phyloP scores from a whole-genome alignment of 35 echinoderm and acorn worm genomes.

The Strongylocentrotus purpuratus region DNA sequence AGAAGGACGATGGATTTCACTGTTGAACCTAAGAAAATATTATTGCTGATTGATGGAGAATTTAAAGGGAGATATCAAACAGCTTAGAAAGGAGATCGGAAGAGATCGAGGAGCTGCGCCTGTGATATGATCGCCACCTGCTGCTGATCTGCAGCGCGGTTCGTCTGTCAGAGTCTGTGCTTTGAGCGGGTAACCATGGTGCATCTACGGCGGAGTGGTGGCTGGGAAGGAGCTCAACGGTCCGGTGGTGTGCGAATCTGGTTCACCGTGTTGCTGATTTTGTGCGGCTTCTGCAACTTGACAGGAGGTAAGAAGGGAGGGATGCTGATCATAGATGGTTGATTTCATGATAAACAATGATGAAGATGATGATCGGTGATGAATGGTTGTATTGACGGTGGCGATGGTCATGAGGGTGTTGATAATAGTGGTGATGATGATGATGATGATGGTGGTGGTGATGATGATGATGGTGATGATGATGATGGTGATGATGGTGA shows the following conservation, averaged over 20 bases:
- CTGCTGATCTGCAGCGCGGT: background rate
- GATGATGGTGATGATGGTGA: background rate
- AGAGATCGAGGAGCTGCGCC: background rate
- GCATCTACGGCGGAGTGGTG: background rate
- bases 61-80: background rate
- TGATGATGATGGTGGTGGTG: background rate
- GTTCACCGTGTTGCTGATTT: background rate
- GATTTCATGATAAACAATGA: background rate
- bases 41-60: background rate
- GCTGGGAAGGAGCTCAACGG: background rate
- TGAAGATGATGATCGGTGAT: background rate
- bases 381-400: background rate
- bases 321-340: background rate
- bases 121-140: background rate
- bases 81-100: background rate
- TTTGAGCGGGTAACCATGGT: background rate
- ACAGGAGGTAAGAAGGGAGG: slow-evolving; percentile 6
- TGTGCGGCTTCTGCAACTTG: background rate
- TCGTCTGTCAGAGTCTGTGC: background rate
- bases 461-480: slow-evolving; percentile 18
- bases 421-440: background rate
- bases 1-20: background rate
- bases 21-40: background rate
- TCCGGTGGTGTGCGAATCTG: background rate
- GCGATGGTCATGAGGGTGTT: background rate